phyloP scores from a whole-genome alignment of 1,140 invertebrate genomes.

The Acromyrmex echinatior region DNA sequence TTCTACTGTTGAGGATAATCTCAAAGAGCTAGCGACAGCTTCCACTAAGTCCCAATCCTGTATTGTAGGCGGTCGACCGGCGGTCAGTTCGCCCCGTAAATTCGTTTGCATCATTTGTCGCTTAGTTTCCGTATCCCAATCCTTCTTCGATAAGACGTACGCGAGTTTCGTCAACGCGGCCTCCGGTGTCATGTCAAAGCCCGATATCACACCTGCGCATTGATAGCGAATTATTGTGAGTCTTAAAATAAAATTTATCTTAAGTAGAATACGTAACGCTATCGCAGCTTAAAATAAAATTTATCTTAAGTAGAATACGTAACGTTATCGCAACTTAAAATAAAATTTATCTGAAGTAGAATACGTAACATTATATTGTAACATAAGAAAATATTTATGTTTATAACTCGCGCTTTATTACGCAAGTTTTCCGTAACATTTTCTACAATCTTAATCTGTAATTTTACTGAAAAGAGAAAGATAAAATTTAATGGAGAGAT shows the following conservation, averaged over 20 bases:
- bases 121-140: constrained; percentile 92
- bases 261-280: not conserved
- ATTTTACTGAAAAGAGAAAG: not conserved
- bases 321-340: not conserved
- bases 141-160: constrained; percentile 95
- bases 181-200: constrained; percentile 98
- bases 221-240: not conserved
- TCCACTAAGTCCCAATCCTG: constrained; percentile 90
- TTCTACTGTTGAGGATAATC: constrained; percentile 90
- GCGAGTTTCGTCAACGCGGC: constrained; percentile 96
- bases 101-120: constrained; percentile 93
- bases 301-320: constrained; percentile 3
- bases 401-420: constrained; percentile 1
- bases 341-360: not conserved
- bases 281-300: not conserved
- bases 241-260: constrained; percentile 5
- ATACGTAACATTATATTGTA: not conserved
- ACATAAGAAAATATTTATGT: constrained; percentile 13
- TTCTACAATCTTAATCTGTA: not conserved
- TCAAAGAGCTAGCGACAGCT: constrained; percentile 89
- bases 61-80: constrained; percentile 71
- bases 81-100: constrained; percentile 90
- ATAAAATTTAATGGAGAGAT: not conserved
- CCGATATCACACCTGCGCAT: constrained; percentile 92
- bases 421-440: not conserved